These are phyloP conservation scores for Theodoxus fluviatilis DNA, from an alignment of 2,888 invertebrate species.

Conservation along the genomic window DNA sequence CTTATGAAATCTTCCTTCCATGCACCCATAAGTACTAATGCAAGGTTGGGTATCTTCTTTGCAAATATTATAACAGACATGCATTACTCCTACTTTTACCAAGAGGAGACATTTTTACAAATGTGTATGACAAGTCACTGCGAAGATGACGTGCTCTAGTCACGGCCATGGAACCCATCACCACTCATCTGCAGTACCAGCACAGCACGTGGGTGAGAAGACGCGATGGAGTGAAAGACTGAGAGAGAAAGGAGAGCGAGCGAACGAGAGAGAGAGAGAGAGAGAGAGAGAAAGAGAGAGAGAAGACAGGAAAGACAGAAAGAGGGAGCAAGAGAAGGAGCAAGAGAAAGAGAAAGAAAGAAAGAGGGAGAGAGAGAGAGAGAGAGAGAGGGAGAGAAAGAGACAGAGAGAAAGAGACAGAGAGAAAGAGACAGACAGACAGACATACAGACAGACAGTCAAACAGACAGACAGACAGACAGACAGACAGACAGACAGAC, in stretches of 20 bases:
- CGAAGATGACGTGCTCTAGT: too few species aligned
- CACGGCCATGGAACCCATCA: too few species aligned
- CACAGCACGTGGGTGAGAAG: neutral
- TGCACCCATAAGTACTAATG: too few species aligned
- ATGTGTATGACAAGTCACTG: too few species aligned
- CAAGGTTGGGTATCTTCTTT: too few species aligned
- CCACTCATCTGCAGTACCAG: too few species aligned
- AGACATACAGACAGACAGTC: neutral
- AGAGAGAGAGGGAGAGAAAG: neutral
- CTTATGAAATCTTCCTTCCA: too few species aligned
- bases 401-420: slow-evolving; percentile 15
- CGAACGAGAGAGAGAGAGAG: slow-evolving; percentile 1
- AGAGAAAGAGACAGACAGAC: slow-evolving; percentile 6
- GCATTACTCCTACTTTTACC: too few species aligned
- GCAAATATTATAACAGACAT: too few species aligned
- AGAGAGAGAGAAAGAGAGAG: slow-evolving; percentile 14
- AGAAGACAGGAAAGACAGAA: neutral
- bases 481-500: slow-evolving; percentile 24
- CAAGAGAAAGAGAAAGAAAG: neutral
- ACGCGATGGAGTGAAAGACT: neutral
- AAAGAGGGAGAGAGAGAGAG: slow-evolving; percentile 5
- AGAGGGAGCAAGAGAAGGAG: neutral
- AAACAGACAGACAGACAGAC: slow-evolving; percentile 20
- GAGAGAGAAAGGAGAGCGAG: neutral
- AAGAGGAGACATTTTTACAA: too few species aligned